Evolutionary conservation across 1,140 invertebrate species (phyloP), one percentile per base, ranked within the genome.

Genomic region (Pseudomyrmex flavicornis): DNA sequence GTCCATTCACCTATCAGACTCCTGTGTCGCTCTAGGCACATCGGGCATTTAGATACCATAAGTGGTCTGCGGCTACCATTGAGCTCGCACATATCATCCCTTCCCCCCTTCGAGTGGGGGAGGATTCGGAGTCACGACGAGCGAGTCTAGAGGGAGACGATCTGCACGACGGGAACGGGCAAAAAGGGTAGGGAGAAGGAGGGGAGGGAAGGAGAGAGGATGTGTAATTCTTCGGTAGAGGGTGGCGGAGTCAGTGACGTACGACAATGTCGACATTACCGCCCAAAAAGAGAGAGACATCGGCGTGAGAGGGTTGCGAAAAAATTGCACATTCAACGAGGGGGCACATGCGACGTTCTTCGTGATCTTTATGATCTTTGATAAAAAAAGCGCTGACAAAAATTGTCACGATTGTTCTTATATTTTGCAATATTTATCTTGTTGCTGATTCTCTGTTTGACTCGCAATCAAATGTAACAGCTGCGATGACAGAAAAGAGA

Each of bases 1-100:
- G 76, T 80, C 76, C 76, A 72, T 80, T 80, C 76, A 80, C 54
- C 66, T 70, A 15, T 80, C 65, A 80, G 76, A 59, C 66, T 26
- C 5, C 35, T 35, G 35, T 44, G 63, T 80, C 22, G 66, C 46
- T 50, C 44, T 80, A 50, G 66, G 66, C 76, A 35, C 35, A 35
- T 68, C 66, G n/a, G 61, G 52, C 52, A 48, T 72, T 80, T 72
- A 72, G 76, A 59, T 59, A 61, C 66, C 66, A 70, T 72, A 80
- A 72, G 76, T 59, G 68, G 65, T 79, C 54, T 69, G 65, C 54
- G 76, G 65, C 54, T 80, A 80, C 66, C 76, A 80, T 72, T 80
- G 76, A 80, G 76, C 66, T 48, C 20, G 44, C 0, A 35, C 35
- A 35, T 35, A 35, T 35, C 35, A 35, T 7, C 35, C 35, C 35